Evolutionary conservation across 2,113 vertebrate species (phyloP), one percentile per base, ranked within the genome.

Genomic region (Castor canadensis): DNA sequence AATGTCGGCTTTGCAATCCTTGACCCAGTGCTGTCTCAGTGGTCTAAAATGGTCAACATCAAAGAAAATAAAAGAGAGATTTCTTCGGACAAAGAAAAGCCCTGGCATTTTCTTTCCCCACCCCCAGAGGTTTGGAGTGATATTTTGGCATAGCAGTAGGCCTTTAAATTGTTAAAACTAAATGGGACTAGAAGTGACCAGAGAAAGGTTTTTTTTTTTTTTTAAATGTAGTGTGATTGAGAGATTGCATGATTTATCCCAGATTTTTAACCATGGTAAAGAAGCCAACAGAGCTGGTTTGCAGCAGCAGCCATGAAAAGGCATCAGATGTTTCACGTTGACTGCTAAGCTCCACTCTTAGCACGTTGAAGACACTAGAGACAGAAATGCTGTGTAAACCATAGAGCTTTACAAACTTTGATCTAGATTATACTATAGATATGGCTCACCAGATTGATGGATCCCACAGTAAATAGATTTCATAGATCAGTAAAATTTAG

Each of bases 151-250:
- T 16, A 67, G 45, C 87, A 73, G 28, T 52, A 62, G 38, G 75
- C 35, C 49, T 79, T 94, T 45, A 72, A 38, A 76, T 77, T 43
- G 66, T 86, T 93, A 49, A 87, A 94, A 47, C 82, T 52, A 90
- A 81, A 71, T 35, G 30, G 22, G 2, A 54, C 67, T 58, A 38
- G 32, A 83, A 35, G 49, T 45, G 9, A 80, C 32, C 38, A 88
- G 19, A 45, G 9, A 26, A 87, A 6, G 35, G 58, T 10, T 60
- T 5, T 60, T 22, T 45, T 69, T 77, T 32, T 24, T 62, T 54
- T 54, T 40, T 35, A 88, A 66, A 85, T 32, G 2, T 8, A n/a
- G 2, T 47, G 1, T 45, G 26, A 82, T 86, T 82, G 86, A 30
- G 72, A 89, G 75, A 92, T 86, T 40, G 84, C 22, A 52, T 12